Percentiles rank a stretch among this genome's conserved stretches.
Evolutionary conservation across 2,797 vertebrate species (phyloP).

Genomic region (Muscicapa striata): DNA sequence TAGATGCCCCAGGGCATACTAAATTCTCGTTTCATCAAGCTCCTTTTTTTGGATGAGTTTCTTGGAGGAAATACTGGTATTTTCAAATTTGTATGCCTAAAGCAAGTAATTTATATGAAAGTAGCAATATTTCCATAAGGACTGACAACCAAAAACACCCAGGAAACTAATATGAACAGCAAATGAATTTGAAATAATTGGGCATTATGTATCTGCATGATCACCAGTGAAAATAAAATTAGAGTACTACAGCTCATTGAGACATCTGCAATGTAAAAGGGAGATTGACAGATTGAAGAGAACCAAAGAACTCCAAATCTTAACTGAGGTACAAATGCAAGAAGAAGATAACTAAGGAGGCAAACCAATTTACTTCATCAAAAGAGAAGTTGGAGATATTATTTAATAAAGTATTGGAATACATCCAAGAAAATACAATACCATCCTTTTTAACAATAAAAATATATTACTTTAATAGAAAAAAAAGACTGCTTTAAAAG

Average conservation of each 20-base stretch:
- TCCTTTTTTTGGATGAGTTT: neutral
- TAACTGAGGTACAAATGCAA: neutral
- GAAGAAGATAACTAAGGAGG: neutral
- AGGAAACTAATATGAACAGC: neutral
- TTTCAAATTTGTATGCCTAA: neutral
- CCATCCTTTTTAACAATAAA: neutral
- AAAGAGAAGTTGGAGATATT: neutral
- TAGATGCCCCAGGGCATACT: neutral
- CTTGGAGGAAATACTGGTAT: neutral
- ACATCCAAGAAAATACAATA: neutral
- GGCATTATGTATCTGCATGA: neutral
- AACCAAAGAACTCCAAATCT: neutral
- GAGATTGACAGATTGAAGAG: neutral
- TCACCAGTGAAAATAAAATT: neutral
- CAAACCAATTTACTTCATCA: neutral
- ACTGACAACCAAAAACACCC: neutral
- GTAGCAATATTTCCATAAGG: neutral
- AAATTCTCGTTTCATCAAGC: neutral
- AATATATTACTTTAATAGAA: neutral
- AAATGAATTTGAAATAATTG: neutral
- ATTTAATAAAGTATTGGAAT: neutral
- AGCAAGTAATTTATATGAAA: conserved; percentile 14
- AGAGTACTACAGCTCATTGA: neutral
- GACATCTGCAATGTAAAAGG: neutral
- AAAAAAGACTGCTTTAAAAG: neutral